phyloP scores from a whole-genome alignment of 2,113 vertebrate genomes.

The Megaceryle torquata region DNA sequence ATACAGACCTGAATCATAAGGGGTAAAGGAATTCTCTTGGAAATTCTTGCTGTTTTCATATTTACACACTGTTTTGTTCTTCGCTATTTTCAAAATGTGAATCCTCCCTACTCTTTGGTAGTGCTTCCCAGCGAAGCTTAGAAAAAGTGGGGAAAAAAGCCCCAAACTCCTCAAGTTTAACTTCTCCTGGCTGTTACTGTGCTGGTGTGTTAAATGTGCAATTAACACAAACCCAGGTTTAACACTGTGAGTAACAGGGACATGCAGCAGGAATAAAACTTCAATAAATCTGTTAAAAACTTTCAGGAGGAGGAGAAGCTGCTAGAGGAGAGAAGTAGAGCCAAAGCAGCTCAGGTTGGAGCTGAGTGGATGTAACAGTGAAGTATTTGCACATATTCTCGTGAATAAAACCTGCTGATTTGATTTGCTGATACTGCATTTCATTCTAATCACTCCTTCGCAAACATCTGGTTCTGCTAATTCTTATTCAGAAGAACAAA shows the following conservation, averaged over 20 bases:
- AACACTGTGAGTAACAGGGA: neutral
- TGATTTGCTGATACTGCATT: neutral
- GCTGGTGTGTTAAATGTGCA: neutral
- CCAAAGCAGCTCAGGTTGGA: neutral
- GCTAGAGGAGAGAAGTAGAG: neutral
- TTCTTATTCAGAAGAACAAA: constrained; percentile 22
- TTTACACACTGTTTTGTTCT: neutral
- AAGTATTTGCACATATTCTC: neutral
- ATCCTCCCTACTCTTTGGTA: neutral
- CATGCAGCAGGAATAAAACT: neutral
- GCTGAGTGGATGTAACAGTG: neutral
- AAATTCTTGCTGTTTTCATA: neutral
- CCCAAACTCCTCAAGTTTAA: neutral
- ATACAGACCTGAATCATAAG: neutral
- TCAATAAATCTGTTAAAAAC: neutral
- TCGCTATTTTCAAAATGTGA: neutral
- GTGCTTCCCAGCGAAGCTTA: neutral
- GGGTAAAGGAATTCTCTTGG: neutral
- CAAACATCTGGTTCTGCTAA: neutral
- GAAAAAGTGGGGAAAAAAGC: neutral
- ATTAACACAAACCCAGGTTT: neutral
- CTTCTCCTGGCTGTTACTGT: neutral
- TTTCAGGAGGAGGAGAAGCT: neutral
- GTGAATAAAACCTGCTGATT: constrained; percentile 17
- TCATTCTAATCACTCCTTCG: neutral